Evolutionary conservation across 2,797 vertebrate species (phyloP), one percentile per base, ranked within the genome.

Genomic region (Gadopsis bispinosus): DNA sequence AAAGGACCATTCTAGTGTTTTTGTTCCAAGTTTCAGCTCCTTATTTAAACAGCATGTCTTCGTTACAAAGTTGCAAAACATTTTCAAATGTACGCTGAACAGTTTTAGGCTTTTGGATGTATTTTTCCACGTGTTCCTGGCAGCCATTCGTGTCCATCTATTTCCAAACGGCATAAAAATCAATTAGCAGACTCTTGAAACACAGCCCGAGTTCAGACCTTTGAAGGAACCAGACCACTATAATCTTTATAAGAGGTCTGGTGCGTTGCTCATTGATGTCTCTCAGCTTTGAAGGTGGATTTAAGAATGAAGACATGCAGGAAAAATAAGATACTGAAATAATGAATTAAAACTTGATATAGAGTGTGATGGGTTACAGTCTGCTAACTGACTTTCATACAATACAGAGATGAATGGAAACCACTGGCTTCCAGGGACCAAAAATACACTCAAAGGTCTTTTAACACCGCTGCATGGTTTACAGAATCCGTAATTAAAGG

Each of bases 401-500:
- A 39, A 35, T 19, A 50, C 14, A 58, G 22, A 74, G 62, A 54
- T 16, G 1, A 69, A 58, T 58, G 20, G 31, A 64, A 75, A 41
- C 10, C 29, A 63, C 8, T 35, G 13, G 13, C 22, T 26, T 35
- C 33, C 12, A 20, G 50, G 43, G 4, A 56, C 39, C 3, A 5
- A 16, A 33, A 20, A 11, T 8, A 11, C 26, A 26, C 26, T 26
- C 26, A 3, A 12, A 11, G 26, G 6, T 20, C 39, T 9, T 65
- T 9, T 8, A 64, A 61, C n/a, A 17, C 33, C 45, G 31, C 59
- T 35, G 48, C 2, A 37, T 26, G 16, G 12, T 33, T 37, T 56
- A 9, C 16, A 56, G 45, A 39, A 55, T 22, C 16, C 71, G n/a
- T 69, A 35, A 39, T 79, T 62, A 20, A 26, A 78, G 4, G 4